A percentile compares a stretch with the other conserved stretches of the same genome.
These are phyloP conservation scores for Drosophila rellima DNA, from an alignment of 2,888 invertebrate genomes.

Conservation along the genomic window DNA sequence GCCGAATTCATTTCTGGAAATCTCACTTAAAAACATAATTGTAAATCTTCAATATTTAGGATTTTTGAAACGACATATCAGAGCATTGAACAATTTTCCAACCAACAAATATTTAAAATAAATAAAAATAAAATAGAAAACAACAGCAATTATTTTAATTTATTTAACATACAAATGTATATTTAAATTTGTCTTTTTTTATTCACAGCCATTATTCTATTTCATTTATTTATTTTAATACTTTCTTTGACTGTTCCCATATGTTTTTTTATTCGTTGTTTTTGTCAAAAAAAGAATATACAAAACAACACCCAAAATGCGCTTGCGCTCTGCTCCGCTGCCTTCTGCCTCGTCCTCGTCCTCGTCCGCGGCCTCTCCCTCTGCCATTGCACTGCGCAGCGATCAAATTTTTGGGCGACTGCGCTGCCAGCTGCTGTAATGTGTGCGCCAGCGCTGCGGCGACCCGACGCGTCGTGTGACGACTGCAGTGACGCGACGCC, in stretches of 20 bases:
- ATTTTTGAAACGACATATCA: no score
- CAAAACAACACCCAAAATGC: not conserved
- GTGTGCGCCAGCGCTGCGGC: slow-evolving; percentile 35
- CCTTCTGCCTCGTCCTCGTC: not conserved
- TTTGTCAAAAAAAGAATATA: not conserved
- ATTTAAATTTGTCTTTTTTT: not conserved
- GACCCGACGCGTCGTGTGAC: slow-evolving; percentile 29
- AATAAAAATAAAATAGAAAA: no score
- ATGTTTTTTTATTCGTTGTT: not conserved
- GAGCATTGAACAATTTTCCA: no score
- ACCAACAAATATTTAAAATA: no score
- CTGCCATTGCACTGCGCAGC: slow-evolving; percentile 11
- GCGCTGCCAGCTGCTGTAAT: slow-evolving; percentile 57
- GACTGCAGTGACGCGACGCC: slow-evolving; percentile 37
- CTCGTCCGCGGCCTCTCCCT: no score
- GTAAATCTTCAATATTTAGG: no score
- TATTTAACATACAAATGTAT: no score
- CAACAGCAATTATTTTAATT: no score
- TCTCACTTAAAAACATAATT: no score
- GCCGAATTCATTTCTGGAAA: no score
- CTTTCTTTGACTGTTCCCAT: not conserved
- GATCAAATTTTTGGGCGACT: slow-evolving; percentile 48
- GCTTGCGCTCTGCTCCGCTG: not conserved
- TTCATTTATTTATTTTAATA: not conserved
- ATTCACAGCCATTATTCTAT: not conserved